Evolutionary conservation across 2,888 invertebrate species (phyloP).

Genomic region (Tenthredo scrophulariae): DNA sequence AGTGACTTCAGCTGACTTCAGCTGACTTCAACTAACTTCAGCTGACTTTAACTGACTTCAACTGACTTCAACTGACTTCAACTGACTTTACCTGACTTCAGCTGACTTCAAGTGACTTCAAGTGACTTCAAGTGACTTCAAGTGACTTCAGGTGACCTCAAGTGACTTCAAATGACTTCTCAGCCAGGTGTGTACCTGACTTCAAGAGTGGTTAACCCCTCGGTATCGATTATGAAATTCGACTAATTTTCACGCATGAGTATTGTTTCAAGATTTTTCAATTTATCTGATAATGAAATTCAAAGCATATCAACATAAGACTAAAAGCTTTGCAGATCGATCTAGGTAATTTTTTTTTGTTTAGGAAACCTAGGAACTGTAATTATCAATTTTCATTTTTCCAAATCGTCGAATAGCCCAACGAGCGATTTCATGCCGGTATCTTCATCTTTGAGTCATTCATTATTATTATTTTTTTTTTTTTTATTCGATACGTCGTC

Average conservation of each 20-base stretch:
- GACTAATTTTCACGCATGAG: background rate
- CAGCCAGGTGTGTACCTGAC: too few relatives aligned
- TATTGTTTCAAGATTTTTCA: background rate
- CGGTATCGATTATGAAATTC: background rate
- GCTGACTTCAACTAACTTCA: too few relatives aligned
- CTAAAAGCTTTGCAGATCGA: background rate
- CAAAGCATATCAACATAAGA: background rate
- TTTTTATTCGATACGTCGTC: background rate
- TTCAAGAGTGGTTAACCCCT: too few relatives aligned
- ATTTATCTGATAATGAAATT: background rate
- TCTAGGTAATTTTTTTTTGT: background rate
- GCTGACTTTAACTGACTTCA: too few relatives aligned
- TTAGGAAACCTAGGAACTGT: background rate
- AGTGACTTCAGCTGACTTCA: too few relatives aligned
- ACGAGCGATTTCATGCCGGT: background rate
- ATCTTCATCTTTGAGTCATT: constrained; percentile 22
- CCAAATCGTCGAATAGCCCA: background rate
- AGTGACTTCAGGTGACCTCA: too few relatives aligned
- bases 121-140: too few relatives aligned
- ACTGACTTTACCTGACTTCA: too few relatives aligned
- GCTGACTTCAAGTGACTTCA: too few relatives aligned
- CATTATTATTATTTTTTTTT: background rate
- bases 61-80: too few relatives aligned
- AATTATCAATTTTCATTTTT: background rate
- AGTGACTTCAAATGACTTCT: too few relatives aligned